phyloP scores from a whole-genome alignment of 2,888 invertebrate genomes.

The Synergus laeviventris region DNA sequence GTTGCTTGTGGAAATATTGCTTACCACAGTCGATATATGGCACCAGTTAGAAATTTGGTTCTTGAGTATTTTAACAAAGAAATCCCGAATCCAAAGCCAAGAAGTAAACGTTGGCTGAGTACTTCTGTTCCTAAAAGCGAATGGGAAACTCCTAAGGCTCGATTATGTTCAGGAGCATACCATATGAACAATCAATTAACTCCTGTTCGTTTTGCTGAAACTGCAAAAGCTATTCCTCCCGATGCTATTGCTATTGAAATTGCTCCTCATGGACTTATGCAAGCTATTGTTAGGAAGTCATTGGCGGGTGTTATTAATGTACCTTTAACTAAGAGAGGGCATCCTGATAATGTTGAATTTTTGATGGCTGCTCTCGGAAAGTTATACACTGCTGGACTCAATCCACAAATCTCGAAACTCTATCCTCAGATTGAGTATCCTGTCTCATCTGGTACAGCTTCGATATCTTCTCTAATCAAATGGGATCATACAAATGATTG shows the following conservation, averaged over 20 bases:
- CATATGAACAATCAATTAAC: slow-evolving; percentile 43
- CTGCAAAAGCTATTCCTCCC: slow-evolving; percentile 79
- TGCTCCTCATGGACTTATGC: slow-evolving; percentile 84
- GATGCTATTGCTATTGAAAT: slow-evolving; percentile 83
- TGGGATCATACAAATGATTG: slow-evolving; percentile 78
- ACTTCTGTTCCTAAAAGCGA: slow-evolving; percentile 42
- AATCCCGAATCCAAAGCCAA: slow-evolving; percentile 46
- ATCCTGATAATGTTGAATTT: slow-evolving; percentile 75
- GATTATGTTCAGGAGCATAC: slow-evolving; percentile 44
- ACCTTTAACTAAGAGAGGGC: slow-evolving; percentile 80
- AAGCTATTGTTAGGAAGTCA: slow-evolving; percentile 82
- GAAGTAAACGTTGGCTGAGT: slow-evolving; percentile 45
- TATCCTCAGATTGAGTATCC: slow-evolving; percentile 77
- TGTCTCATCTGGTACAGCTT: slow-evolving; percentile 78
- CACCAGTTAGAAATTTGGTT: slow-evolving; percentile 34
- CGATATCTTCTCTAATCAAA: slow-evolving; percentile 77
- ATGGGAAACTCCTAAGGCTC: slow-evolving; percentile 36
- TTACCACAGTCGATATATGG: slow-evolving; percentile 47
- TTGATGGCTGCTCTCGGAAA: slow-evolving; percentile 76
- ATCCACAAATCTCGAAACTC: slow-evolving; percentile 76
- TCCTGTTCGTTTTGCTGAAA: slow-evolving; percentile 44
- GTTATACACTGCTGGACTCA: slow-evolving; percentile 78
- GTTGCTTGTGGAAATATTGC: slow-evolving; percentile 42
- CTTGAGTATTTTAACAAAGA: slow-evolving; percentile 36
- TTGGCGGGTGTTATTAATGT: slow-evolving; percentile 79